Evolutionary conservation across 2,113 vertebrate genomes (phyloP).

Genomic region (Zeus faber): DNA sequence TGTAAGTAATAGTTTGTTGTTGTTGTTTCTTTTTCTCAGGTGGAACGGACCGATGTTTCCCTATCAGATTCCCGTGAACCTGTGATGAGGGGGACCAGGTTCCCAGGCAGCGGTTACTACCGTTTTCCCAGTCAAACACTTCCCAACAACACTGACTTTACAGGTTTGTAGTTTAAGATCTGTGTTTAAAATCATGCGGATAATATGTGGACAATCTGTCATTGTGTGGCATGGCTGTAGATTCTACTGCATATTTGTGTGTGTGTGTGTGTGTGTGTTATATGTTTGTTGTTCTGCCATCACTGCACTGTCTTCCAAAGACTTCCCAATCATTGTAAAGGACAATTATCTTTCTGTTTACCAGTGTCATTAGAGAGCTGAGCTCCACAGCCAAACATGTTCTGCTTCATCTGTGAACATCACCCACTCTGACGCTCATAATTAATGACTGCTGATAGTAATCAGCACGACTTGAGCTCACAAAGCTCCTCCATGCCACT

Average conservation of each 20-base stretch:
- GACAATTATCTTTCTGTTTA: slow-evolving; percentile 82
- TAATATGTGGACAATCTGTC: too few relatives aligned
- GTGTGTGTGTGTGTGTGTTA: slow-evolving; percentile 8
- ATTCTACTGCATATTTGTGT: slow-evolving; percentile 5
- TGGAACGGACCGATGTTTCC: slow-evolving; percentile 84
- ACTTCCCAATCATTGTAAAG: slow-evolving; percentile 77
- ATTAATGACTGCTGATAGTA: slow-evolving; percentile 77
- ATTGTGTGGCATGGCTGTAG: neutral
- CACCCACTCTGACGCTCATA: slow-evolving; percentile 70
- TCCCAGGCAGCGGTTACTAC: slow-evolving; percentile 82
- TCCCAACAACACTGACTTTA: slow-evolving; percentile 82
- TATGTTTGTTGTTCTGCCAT: too few relatives aligned
- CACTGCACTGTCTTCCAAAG: slow-evolving; percentile 47
- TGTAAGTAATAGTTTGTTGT: too few relatives aligned
- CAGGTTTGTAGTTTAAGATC: slow-evolving; percentile 79
- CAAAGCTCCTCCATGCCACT: slow-evolving; percentile 55
- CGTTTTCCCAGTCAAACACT: slow-evolving; percentile 79
- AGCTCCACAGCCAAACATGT: slow-evolving; percentile 78
- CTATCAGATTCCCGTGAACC: slow-evolving; percentile 67
- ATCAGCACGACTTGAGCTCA: slow-evolving; percentile 59
- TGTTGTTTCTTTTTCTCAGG: slow-evolving; percentile 29
- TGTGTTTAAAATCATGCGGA: too few relatives aligned
- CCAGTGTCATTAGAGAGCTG: slow-evolving; percentile 76
- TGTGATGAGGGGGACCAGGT: slow-evolving; percentile 79
- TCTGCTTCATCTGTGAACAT: slow-evolving; percentile 79